A percentile compares a stretch with the other conserved stretches of the same genome.
Conservation (phyloP, 2,888 invertebrate species). For the Halocaridina rubra region DNA sequence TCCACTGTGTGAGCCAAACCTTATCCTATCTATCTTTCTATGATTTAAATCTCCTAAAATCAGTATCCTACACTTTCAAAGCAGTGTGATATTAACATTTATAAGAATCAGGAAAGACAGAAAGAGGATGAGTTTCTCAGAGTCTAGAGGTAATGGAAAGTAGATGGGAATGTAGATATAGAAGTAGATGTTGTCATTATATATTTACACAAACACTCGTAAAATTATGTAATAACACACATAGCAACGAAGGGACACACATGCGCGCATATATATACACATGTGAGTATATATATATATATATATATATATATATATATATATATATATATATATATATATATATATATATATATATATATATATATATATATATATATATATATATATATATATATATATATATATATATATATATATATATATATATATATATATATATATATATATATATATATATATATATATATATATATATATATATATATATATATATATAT, state of each 20-base stretch:
- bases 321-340: background rate
- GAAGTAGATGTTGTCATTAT: too few species aligned
- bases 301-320: background rate
- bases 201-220: too few species aligned
- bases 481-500: background rate
- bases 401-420: background rate
- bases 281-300: background rate
- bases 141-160: too few species aligned
- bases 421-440: background rate
- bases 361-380: background rate
- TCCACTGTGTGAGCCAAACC: too few species aligned
- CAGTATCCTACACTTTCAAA: too few species aligned
- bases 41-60: too few species aligned
- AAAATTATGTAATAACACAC: too few species aligned
- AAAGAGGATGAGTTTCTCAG: too few species aligned
- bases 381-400: background rate
- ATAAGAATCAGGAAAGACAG: too few species aligned
- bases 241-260: background rate
- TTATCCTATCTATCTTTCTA: too few species aligned
- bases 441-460: background rate
- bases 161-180: too few species aligned
- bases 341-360: background rate
- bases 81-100: too few species aligned
- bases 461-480: conserved; percentile 12
- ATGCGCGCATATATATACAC: background rate